Base-by-base conservation (phyloP, 1,140 invertebrate species). In the Theocolax elegans region DNA sequence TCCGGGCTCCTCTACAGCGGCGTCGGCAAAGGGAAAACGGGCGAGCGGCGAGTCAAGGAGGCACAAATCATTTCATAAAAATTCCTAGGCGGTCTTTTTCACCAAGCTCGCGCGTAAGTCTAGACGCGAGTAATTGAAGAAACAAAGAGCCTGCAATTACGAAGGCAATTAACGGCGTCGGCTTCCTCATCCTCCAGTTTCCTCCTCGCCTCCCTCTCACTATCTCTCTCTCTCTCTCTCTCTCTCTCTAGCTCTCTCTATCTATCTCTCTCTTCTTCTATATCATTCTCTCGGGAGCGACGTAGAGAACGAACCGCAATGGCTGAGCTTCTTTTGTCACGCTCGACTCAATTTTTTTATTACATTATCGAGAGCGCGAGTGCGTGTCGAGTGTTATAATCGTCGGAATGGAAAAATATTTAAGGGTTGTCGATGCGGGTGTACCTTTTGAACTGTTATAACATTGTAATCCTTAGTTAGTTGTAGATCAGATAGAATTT, bases 61-160 rank as follows among this genome's bases (percentile, higher is more conserved):
- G 38, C 21, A 63, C 42, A 72, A 68, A 62, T 76, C 68, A 73
- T 77, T 79, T 80, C 77, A 78, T 77, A 81, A 80, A 79, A 81
- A 81, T 79, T 76, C 74, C 66, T 74, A 51, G 40, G 23, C 63
- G 9, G 21, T 62, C 49, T 62, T 38, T 64, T 40, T 44, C 29
- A 46, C 54, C 12, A 15, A 9, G 15, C 25, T 35, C 4, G 4
- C 10, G 4, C 10, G 10, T 10, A 35, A 46, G 51, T 79, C 76
- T 81, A 79, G 79, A 79, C 74, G 72, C 72, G 49, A 23, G 38
- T 82, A 82, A 83, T 83, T 82, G 79, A 80, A 81, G 79, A 79
- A 82, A 82, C 79, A 83, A 83, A 82, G 79, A 79, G 77, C 66
- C 77, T 77, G 77, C 79, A 80, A 81, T 80, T 80, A 80, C 71